Percentiles rank a stretch among this genome's conserved stretches.
phyloP scores from a whole-genome alignment of 2,113 vertebrate genomes.

The Rhabdornis inornatus region DNA sequence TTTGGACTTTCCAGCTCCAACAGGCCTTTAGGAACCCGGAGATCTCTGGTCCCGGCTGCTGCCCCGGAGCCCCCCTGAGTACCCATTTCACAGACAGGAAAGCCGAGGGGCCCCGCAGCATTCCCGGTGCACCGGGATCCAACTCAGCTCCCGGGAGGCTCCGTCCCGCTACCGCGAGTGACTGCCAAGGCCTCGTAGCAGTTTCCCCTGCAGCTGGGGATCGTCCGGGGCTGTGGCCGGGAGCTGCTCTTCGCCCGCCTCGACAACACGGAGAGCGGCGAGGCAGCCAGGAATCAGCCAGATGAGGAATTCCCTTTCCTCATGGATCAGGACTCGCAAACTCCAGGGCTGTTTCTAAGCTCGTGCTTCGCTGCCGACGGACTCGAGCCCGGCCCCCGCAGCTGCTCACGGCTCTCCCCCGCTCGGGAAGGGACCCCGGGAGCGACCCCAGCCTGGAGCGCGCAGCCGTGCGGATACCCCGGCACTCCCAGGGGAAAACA shows the following conservation, averaged over 20 bases:
- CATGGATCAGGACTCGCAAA: not conserved
- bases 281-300: not conserved
- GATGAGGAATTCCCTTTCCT: not conserved
- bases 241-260: not conserved
- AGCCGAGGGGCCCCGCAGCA: not conserved
- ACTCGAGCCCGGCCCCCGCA: not conserved
- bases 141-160: not conserved
- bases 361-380: not conserved
- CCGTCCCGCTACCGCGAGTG: not conserved
- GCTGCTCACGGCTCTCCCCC: not conserved
- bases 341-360: not conserved
- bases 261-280: not conserved
- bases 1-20: not conserved
- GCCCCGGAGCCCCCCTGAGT: not conserved
- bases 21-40: not conserved
- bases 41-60: rapidly evolving
- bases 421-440: not conserved
- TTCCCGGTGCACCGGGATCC: not conserved
- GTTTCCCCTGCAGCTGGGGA: not conserved
- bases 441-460: not conserved
- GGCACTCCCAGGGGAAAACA: not conserved
- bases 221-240: not conserved
- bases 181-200: not conserved
- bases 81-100: too few relatives aligned
- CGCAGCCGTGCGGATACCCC: not conserved